phyloP scores from a whole-genome alignment of 2,888 invertebrate genomes.

The Carterocephalus palaemon region DNA sequence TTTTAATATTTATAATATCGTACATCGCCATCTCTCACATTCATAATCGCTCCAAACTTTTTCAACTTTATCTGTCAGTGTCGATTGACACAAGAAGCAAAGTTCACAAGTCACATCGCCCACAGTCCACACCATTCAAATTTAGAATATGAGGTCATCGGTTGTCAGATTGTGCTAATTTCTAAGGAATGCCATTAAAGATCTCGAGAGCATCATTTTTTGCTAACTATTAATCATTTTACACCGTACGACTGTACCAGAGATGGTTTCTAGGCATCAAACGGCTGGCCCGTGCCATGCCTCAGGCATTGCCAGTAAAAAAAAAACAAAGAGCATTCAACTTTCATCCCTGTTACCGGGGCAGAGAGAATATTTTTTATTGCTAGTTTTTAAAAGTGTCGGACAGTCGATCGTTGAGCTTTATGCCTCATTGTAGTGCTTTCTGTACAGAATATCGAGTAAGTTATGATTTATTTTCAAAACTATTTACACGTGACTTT shows the following conservation, averaged over 20 bases:
- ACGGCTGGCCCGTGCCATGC: constrained; percentile 58
- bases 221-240: constrained; percentile 1
- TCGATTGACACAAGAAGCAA: no score
- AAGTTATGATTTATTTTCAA: no score
- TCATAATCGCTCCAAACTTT: no score
- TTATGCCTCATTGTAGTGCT: constrained; percentile 55
- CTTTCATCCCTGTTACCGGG: constrained; percentile 31
- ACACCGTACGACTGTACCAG: constrained; percentile 7
- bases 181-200: neutral
- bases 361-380: constrained; percentile 34
- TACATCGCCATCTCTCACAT: no score
- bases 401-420: constrained; percentile 38
- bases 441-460: no score
- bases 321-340: constrained; percentile 32
- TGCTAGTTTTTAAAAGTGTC: constrained; percentile 35
- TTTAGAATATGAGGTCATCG: no score
- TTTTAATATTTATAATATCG: no score
- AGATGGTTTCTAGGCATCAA: constrained; percentile 55
- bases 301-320: constrained; percentile 42
- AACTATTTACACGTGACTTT: no score
- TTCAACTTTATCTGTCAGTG: no score
- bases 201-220: neutral
- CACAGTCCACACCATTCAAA: no score
- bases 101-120: no score
- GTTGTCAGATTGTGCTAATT: neutral